Conservation (phyloP, 2,888 invertebrate genomes). For the Andrena bucephala region DNA sequence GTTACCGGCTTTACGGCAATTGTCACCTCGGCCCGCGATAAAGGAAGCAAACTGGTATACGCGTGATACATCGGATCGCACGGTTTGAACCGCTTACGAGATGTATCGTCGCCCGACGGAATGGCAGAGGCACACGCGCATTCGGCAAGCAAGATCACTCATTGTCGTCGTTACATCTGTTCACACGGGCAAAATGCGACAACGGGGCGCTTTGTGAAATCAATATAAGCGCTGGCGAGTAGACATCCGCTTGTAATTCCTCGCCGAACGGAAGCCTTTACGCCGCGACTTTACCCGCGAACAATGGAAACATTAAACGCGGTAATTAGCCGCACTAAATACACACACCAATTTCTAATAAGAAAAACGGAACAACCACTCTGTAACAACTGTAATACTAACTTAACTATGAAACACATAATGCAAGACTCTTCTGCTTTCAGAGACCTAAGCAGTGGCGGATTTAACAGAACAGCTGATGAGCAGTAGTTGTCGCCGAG, state of each 20-base stretch:
- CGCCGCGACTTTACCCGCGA: not conserved
- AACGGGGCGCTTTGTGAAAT: constrained; percentile 59
- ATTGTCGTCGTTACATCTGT: constrained; percentile 54
- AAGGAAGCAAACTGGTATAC: constrained; percentile 27
- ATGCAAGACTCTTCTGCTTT: no score
- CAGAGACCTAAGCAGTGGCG: no score
- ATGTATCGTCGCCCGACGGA: constrained; percentile 51
- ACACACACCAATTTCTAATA: no score
- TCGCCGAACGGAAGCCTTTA: constrained; percentile 21
- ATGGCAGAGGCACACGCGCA: constrained; percentile 29
- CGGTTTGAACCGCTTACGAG: constrained; percentile 54
- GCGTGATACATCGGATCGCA: constrained; percentile 41
- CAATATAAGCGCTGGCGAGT: constrained; percentile 40
- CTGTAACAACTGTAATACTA: no score
- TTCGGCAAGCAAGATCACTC: constrained; percentile 56
- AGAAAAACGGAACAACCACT: no score
- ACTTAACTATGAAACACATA: no score
- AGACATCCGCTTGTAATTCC: constrained; percentile 30
- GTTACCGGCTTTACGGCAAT: constrained; percentile 27
- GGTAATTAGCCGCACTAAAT: not conserved
- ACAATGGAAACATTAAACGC: constrained; percentile 7
- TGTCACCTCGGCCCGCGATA: constrained; percentile 17
- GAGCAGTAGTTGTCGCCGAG: no score
- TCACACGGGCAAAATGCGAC: constrained; percentile 47
- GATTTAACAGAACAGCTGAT: no score